Evolutionary conservation across 2,797 vertebrate species (phyloP), one percentile per base, ranked within the genome.

Genomic region (Gastrophryne carolinensis): DNA sequence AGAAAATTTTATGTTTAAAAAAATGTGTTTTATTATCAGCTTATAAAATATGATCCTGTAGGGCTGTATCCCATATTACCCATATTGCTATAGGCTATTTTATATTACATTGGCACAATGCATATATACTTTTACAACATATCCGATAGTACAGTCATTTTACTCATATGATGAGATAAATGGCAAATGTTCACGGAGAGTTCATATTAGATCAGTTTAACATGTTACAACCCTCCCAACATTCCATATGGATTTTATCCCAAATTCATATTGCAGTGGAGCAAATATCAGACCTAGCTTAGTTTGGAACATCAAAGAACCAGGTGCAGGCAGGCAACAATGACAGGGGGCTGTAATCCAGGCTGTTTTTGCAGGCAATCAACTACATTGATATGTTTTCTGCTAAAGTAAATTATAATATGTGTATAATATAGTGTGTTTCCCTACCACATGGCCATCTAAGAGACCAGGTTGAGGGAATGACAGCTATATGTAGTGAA

Each of bases 21-120:
- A 77, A 77, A 77, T 77, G 75, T 77, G 75, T 77, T 69, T 77
- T 77, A 77, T 77, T 77, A 77, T 77, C 75, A 77, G 75, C 75
- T 71, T 71, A 77, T 77, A 77, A 77, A 77, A 77, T 77, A 77
- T 77, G 75, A 77, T 77, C 75, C 75, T 65, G 50, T 50, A 71
- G 30, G 39, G 67, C 67, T 77, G 75, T 71, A 77, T 58, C 60
- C 58, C 67, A 71, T 64, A 77, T 77, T 77, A 77, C 67, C 75
- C 60, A 77, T 52, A 72, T 69, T 77, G 75, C 75, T 64, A 77
- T 71, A 77, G 67, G 47, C 75, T 77, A 77, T 77, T 77, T 77
- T 67, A 77, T 71, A 77, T 77, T 64, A 77, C 75, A 71, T 77
- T 77, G 75, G 75, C 75, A 77, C 67, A 71, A 71, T 49, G 52